These are phyloP conservation scores for Slavum lentiscoides DNA, from an alignment of 2,888 invertebrate species.

Conservation along the genomic window DNA sequence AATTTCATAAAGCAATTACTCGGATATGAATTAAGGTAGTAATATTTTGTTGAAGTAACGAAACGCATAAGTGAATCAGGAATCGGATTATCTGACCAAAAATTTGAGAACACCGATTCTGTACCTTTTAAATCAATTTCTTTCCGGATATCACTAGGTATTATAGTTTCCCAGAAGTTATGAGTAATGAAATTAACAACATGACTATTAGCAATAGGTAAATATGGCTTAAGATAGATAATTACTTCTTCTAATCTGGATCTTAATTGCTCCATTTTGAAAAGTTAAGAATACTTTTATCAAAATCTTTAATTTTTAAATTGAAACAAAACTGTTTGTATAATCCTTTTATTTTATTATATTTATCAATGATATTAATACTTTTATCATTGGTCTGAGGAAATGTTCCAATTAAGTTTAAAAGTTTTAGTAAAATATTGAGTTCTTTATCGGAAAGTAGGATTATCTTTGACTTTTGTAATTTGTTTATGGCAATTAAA, in stretches of 20 bases:
- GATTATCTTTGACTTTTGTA: conserved; percentile 55
- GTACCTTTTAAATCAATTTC: conserved; percentile 60
- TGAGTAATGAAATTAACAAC: conserved; percentile 75
- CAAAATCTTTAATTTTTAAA: conserved; percentile 64
- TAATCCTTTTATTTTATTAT: conserved; percentile 69
- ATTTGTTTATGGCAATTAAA: conserved; percentile 62
- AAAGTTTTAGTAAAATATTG: conserved; percentile 65
- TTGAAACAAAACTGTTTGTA: conserved; percentile 73
- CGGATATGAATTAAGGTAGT: conserved; percentile 27
- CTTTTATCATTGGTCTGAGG: conserved; percentile 69
- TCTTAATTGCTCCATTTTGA: conserved; percentile 51
- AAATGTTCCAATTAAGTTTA: conserved; percentile 68
- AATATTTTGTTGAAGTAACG: conserved; percentile 19
- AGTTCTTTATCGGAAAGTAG: conserved; percentile 62
- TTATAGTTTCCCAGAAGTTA: conserved; percentile 67
- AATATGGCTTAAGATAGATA: conserved; percentile 65
- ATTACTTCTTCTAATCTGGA: conserved; percentile 59
- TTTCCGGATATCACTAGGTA: conserved; percentile 65
- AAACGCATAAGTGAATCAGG: conserved; percentile 20
- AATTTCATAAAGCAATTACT: conserved; percentile 23
- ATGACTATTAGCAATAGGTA: conserved; percentile 74
- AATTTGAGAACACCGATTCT: conserved; percentile 40
- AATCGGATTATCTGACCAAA: conserved; percentile 31
- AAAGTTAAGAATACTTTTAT: conserved; percentile 37
- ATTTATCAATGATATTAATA: conserved; percentile 67